These are phyloP conservation scores for Aphelocoma californica DNA, from an alignment of 2,797 vertebrate genomes.

Conservation along the genomic window DNA sequence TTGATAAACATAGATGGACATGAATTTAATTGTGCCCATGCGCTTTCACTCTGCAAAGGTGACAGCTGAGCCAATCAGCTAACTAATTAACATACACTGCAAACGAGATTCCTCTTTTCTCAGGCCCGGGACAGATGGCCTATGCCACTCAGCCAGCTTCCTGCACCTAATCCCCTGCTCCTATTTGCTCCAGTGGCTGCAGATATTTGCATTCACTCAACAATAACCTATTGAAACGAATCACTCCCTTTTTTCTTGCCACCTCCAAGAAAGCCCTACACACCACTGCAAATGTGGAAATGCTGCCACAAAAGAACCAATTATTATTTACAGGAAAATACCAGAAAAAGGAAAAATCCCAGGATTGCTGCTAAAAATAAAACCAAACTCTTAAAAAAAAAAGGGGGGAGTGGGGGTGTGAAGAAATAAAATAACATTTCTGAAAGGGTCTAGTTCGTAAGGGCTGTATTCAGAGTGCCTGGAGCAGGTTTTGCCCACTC, in stretches of 20 bases:
- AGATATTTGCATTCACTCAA: conserved; percentile 72
- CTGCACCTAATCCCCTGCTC: conserved; percentile 63
- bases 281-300: conserved; percentile 42
- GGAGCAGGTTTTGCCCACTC: neutral
- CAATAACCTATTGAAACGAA: conserved; percentile 71
- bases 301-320: conserved; percentile 46
- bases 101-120: conserved; percentile 72
- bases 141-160: conserved; percentile 72
- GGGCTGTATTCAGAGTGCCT: neutral
- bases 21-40: conserved; percentile 53
- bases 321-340: conserved; percentile 57
- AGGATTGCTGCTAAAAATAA: neutral
- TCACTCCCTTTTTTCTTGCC: conserved; percentile 57
- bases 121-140: conserved; percentile 74
- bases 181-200: conserved; percentile 68
- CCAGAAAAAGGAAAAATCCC: neutral
- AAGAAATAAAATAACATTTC: neutral
- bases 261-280: conserved; percentile 53
- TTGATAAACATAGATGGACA: conserved; percentile 58
- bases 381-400: neutral
- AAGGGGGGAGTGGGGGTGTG: fast-evolving
- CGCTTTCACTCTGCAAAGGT: conserved; percentile 58
- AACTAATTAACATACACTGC: conserved; percentile 74
- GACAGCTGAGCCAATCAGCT: conserved; percentile 71
- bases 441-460: neutral